Evolutionary conservation across 2,888 invertebrate genomes (phyloP), one percentile per base, ranked within the genome.

Genomic region (Buathra laborator): DNA sequence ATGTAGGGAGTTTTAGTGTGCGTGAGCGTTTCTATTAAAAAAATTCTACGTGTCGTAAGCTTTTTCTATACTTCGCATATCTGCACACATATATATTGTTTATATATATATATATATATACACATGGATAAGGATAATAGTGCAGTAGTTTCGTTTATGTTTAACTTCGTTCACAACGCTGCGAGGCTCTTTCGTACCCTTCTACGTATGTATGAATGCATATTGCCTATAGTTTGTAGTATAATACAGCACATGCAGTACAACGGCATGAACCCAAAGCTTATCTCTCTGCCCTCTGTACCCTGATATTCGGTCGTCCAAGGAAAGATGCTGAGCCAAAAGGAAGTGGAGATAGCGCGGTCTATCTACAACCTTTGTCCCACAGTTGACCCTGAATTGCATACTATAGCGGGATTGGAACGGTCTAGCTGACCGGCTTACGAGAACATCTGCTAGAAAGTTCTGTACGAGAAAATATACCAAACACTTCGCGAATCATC

Each of bases 1-100:
- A 75, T 86, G 83, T 80, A 86, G 80, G 86, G 88, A 81, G 85
- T 84, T 87, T 85, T 71, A 66, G 81, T 86, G 80, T 84, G 88
- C 86, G 86, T 79, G 81, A 62, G 75, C 84, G 83, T 82, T 83
- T 77, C 77, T 74, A 76, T 80, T 59, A 53, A 79, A 48, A 10
- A 24, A 56, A 44, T 67, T 75, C 53, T 32, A 43, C 67, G 46
- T 62, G 67, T 70, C 46, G 74, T 68, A 16, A 66, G 68, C 66
- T 51, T 82, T 76, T 48, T 67, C 59, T 43, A 19, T 37, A 67
- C 56, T 14, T 32, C 16, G 44, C 62, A 48, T 43, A 76, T 62
- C 19, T n/a, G 44, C 62, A 48, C 43, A 76, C 67, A 72, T 24
- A 24, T 24, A 24, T 3, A 24, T 24, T 24, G 24, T 24, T 24